phyloP scores from a whole-genome alignment of 2,888 invertebrate genomes.

The Minunthozetes semirufus region DNA sequence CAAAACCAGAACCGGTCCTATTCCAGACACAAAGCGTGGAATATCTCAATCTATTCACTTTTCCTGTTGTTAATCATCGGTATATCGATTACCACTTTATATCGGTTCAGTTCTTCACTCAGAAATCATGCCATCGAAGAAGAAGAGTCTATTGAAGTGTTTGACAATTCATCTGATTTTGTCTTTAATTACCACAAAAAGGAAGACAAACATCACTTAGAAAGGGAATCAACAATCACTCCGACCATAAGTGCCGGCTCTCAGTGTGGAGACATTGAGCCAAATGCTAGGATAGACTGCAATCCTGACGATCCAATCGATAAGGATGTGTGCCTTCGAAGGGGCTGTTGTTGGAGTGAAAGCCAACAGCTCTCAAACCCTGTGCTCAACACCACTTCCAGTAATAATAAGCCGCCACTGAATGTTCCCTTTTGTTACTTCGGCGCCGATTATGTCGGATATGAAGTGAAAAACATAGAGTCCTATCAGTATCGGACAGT shows the following conservation, averaged over 20 bases:
- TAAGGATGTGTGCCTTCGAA: constrained; percentile 35
- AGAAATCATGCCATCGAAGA: too few relatives aligned
- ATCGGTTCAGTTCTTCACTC: too few relatives aligned
- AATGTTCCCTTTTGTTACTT: constrained; percentile 33
- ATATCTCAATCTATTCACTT: too few relatives aligned
- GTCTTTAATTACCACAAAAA: too few relatives aligned
- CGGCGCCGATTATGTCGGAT: constrained; percentile 27
- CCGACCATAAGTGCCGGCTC: neutral
- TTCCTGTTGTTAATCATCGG: too few relatives aligned
- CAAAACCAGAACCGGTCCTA: too few relatives aligned
- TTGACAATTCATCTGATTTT: too few relatives aligned
- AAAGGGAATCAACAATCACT: neutral
- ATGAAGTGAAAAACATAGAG: neutral
- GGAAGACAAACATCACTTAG: too few relatives aligned
- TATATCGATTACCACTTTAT: too few relatives aligned
- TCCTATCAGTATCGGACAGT: neutral
- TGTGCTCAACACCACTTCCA: neutral
- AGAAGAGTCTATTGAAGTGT: too few relatives aligned
- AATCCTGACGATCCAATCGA: constrained; percentile 37
- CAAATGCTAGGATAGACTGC: constrained; percentile 21
- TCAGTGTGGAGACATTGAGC: constrained; percentile 8
- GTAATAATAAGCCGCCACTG: constrained; percentile 13
- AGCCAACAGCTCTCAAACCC: neutral
- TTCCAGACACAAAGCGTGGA: too few relatives aligned
- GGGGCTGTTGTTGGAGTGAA: constrained; percentile 32